Evolutionary conservation across 2,888 invertebrate species (phyloP), one percentile per base, ranked within the genome.

Genomic region (Unio pictorum): DNA sequence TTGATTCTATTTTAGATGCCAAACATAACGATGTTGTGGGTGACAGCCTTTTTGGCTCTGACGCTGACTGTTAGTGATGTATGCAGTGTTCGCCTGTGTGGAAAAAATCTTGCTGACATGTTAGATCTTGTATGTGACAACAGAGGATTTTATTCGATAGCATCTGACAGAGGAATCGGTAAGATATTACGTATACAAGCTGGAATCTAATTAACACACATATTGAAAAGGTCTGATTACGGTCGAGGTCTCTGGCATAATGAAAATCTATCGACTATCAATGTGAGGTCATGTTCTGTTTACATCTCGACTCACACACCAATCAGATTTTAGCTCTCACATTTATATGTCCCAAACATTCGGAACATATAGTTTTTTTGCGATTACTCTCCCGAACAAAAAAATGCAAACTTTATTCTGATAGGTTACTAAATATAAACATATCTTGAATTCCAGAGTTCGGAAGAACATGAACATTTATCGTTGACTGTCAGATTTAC

Each of bases 61-160:
- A 67, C 68, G n/a, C 55, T 72, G 30, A 67, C 68, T 4, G 67
- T 74, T 26, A 61, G 68, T 26, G 70, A 73, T 28, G 73, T 66
- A 15, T 63, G 71, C 54, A 71, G 70, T n/a, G 65, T 73, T 5
- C 72, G 69, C 59, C 66, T 78, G 56, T 81, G 81, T 69, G 81
- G 81, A 0, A 73, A 70, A 64, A 56, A 60, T 20, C 68, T 81
- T 34, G 79, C 80, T 3, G 78, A 80, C 61, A 71, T 79, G 67
- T 69, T 81, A 28, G 80, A 81, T 55, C 71, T 81, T 15, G 78
- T 81, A 2, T 81, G 81, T 68, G 66, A 72, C 20, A 77, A 75
- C 1, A 64, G 80, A 30, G 81, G 81, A 26, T 81, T 81, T 68
- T 73, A 81, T 59, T 79, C 72, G 72, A 61, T 63, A 8, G 28